phyloP scores from a whole-genome alignment of 2,888 invertebrate species.

The Sipunculus nudus region DNA sequence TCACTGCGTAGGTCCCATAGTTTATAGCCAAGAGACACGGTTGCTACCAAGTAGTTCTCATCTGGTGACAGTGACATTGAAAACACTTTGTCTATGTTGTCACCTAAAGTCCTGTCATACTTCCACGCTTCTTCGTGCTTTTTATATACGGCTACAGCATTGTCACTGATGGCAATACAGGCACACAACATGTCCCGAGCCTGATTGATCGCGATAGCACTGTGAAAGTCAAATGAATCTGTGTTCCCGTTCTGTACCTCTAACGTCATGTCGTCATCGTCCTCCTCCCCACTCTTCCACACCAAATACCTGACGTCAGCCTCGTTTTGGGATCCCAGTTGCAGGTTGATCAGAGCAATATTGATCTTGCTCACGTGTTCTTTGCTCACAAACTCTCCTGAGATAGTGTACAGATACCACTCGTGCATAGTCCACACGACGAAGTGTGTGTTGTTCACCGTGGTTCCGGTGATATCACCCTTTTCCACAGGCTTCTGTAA shows the following conservation, averaged over 20 bases:
- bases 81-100: constrained; percentile 59
- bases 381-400: constrained; percentile 8
- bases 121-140: constrained; percentile 51
- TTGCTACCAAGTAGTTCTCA: constrained; percentile 82
- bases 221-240: constrained; percentile 63
- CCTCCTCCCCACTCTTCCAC: constrained; percentile 47
- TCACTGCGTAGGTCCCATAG: constrained; percentile 65
- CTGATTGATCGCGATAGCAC: constrained; percentile 54
- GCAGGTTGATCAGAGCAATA: constrained; percentile 44
- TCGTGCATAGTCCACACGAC: constrained; percentile 55
- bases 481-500: constrained; percentile 86
- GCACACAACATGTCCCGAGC: constrained; percentile 55
- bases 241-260: constrained; percentile 45
- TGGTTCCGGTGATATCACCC: constrained; percentile 54
- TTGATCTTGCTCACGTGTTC: constrained; percentile 27
- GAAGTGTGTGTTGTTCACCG: constrained; percentile 56
- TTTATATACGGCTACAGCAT: constrained; percentile 60
- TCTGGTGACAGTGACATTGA: constrained; percentile 81
- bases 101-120: constrained; percentile 57
- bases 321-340: constrained; percentile 35
- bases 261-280: constrained; percentile 58
- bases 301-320: constrained; percentile 31
- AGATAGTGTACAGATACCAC: constrained; percentile 51
- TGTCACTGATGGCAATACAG: constrained; percentile 64
- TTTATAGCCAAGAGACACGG: constrained; percentile 63